Conservation (phyloP, 2,113 vertebrate species). For the Protobothrops flavoviridis region DNA sequence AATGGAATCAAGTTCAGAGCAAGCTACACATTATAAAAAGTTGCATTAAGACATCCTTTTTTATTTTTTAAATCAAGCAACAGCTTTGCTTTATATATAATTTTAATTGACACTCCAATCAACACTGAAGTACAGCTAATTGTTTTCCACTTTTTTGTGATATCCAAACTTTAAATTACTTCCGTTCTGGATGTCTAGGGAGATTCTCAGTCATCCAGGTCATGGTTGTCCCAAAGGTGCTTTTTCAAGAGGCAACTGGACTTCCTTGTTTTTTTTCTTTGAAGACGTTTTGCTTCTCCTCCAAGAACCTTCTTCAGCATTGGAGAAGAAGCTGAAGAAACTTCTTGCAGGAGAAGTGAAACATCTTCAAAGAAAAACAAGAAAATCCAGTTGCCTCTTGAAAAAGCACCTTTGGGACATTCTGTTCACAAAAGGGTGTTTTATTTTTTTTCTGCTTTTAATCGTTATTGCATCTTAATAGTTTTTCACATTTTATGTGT, state of each 20-base stretch:
- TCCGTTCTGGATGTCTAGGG: background rate
- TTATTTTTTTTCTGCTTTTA: background rate
- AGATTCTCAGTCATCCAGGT: too few relatives aligned
- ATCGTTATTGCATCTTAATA: background rate
- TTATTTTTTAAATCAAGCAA: background rate
- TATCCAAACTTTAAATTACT: background rate
- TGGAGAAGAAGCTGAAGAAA: too few relatives aligned
- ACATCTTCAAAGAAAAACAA: too few relatives aligned
- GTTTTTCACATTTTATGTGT: background rate
- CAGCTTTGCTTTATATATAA: background rate
- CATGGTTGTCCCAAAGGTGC: too few relatives aligned
- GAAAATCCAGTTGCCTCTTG: too few relatives aligned
- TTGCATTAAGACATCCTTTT: background rate
- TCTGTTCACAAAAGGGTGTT: background rate
- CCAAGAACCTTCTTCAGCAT: too few relatives aligned
- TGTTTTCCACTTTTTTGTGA: background rate
- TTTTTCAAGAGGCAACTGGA: too few relatives aligned
- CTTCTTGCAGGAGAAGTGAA: too few relatives aligned
- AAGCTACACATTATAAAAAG: background rate
- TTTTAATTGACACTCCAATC: background rate
- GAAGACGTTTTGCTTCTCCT: too few relatives aligned
- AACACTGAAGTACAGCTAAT: background rate
- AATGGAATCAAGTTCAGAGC: background rate
- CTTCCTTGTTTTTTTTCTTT: too few relatives aligned
- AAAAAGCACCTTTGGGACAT: too few relatives aligned